Conservation (phyloP, 2,888 invertebrate genomes). For the Loripinus fragilis region DNA sequence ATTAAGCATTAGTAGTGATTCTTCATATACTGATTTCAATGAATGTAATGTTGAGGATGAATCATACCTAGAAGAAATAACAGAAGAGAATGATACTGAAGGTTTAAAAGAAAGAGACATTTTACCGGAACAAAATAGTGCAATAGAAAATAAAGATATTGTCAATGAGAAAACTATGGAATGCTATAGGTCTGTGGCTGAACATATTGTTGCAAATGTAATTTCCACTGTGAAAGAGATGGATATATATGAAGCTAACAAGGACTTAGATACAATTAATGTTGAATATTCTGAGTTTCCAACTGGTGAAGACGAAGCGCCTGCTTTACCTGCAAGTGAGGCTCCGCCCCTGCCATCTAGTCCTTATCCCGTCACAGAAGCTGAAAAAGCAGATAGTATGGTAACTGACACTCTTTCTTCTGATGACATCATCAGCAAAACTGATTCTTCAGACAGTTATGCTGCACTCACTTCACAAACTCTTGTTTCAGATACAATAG, state of each 20-base stretch:
- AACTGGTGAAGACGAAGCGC: slow-evolving; percentile 13
- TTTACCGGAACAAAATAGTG: not conserved
- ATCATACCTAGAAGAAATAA: slow-evolving; percentile 48
- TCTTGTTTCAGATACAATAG: slow-evolving; percentile 30
- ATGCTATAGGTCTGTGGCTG: slow-evolving; percentile 40
- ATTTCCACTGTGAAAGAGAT: slow-evolving; percentile 37
- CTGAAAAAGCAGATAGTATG: too few species aligned
- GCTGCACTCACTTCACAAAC: not conserved
- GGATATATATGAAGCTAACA: slow-evolving; percentile 4
- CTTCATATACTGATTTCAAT: slow-evolving; percentile 55
- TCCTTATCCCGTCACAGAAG: slow-evolving; percentile 30
- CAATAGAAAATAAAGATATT: slow-evolving; percentile 6
- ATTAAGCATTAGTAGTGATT: slow-evolving; percentile 32
- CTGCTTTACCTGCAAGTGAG: slow-evolving; percentile 27
- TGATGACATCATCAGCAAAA: too few species aligned
- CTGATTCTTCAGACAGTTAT: not conserved
- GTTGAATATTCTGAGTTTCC: not conserved
- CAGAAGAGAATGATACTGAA: slow-evolving; percentile 47
- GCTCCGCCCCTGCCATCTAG: slow-evolving; percentile 35
- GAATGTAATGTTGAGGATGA: slow-evolving; percentile 60
- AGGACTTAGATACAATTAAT: not conserved
- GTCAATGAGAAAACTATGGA: slow-evolving; percentile 23
- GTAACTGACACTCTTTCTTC: slow-evolving; percentile 15
- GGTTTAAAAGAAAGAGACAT: slow-evolving; percentile 16
- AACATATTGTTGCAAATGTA: slow-evolving; percentile 55